Base-by-base conservation (phyloP, 2,888 invertebrate species). In the Pseudolycoriella hygida region DNA sequence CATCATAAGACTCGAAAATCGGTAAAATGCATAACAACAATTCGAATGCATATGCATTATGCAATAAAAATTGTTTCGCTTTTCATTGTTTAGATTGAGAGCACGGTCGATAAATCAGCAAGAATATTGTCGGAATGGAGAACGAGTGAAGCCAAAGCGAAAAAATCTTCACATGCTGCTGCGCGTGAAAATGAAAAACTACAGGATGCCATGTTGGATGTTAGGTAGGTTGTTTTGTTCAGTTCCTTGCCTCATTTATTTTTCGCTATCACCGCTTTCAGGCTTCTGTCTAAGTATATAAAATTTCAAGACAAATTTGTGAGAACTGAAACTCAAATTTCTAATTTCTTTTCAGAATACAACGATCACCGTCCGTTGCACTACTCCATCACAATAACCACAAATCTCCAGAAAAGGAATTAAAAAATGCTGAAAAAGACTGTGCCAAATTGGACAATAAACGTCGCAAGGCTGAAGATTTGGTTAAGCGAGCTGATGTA, bases 171-270 rank as follows among this genome's bases (percentile, higher is more conserved):
- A 49, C 92, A 89, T 60, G 67, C 79, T 1, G 82, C 83, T 50
- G 86, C 90, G 1, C 73, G 90, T 46, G 92, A 93, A 55, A 88
- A 90, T 60, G 93, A 94, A 64, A 86, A 90, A 59, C 67, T 89
- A 37, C 89, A 92, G 61, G 92, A 92, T 57, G 78, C 78, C 37
- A 68, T 74, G 60, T 61, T 73, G 44, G 73, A 73, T 55, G 72
- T 69, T 48, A 67, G 70, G 56, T 62, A 45, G 32, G 31, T 43
- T 17, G 15, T 18, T 17, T n/a, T n/a, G n/a, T n/a, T n/a, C n/a
- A n/a, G n/a, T n/a, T n/a, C n/a, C n/a, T n/a, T n/a, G n/a, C n/a
- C n/a, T n/a, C n/a, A n/a, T n/a, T n/a, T n/a, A n/a, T n/a, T n/a
- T n/a, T n/a, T n/a, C n/a, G n/a, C n/a, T n/a, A n/a, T n/a, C n/a